These are phyloP conservation scores for Crambe crambe DNA, from an alignment of 37 sponge, comb jelly and placozoan genomes.

Conservation along the genomic window DNA sequence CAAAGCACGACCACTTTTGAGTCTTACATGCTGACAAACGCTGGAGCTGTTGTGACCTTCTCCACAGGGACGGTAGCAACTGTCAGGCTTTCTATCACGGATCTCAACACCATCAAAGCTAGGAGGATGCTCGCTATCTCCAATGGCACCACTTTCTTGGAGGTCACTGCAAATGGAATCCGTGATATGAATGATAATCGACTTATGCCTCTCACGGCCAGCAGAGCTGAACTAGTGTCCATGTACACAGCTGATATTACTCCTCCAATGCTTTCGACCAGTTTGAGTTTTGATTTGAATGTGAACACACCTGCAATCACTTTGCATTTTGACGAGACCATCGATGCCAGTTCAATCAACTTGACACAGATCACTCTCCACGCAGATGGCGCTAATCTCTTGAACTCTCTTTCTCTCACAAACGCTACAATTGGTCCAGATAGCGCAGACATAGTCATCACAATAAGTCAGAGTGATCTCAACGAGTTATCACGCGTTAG, in stretches of 20 bases:
- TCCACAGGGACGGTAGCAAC: slow-evolving; percentile 22
- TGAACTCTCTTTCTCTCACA: slow-evolving; percentile 28
- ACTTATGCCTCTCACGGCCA: slow-evolving; percentile 29
- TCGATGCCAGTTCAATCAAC: slow-evolving; percentile 35
- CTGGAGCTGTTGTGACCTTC: neutral
- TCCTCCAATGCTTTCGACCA: slow-evolving; percentile 36
- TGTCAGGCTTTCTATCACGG: slow-evolving; percentile 51
- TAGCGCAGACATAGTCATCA: slow-evolving; percentile 36
- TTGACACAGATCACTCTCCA: slow-evolving; percentile 48
- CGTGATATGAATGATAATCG: slow-evolving; percentile 71
- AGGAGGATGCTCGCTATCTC: slow-evolving; percentile 61
- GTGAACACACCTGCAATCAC: slow-evolving; percentile 45
- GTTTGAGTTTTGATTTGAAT: slow-evolving; percentile 48
- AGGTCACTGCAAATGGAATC: slow-evolving; percentile 29
- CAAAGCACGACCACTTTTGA: slow-evolving; percentile 3
- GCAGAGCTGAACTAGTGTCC: slow-evolving; percentile 17
- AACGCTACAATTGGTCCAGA: slow-evolving; percentile 45
- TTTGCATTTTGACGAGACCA: slow-evolving; percentile 65
- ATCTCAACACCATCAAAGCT: slow-evolving; percentile 77
- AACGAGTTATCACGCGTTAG: slow-evolving; percentile 49
- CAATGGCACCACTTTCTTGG: slow-evolving; percentile 56
- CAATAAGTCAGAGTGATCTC: slow-evolving; percentile 35
- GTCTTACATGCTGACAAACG: slow-evolving; percentile 39
- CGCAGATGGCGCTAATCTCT: neutral
- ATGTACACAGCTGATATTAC: slow-evolving; percentile 46